Conservation (phyloP, 2,888 invertebrate genomes). For the Pyrrhia umbra region DNA sequence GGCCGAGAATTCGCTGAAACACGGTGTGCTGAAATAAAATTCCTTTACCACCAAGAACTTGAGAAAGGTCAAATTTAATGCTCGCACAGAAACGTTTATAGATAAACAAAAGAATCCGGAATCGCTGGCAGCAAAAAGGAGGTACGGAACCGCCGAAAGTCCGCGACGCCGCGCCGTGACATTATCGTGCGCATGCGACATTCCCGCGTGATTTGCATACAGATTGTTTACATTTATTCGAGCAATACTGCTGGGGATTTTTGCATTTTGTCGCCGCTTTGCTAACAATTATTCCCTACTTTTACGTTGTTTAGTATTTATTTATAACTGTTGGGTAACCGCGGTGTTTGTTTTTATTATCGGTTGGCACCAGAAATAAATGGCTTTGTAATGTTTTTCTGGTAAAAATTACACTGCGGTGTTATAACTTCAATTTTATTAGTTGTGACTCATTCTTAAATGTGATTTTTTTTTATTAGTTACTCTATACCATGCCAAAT, state of each 20-base stretch:
- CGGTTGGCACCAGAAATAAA: constrained; percentile 49
- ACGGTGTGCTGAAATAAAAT: constrained; percentile 50
- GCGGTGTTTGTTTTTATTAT: constrained; percentile 54
- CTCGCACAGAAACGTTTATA: constrained; percentile 51
- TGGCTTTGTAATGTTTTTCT: constrained; percentile 47
- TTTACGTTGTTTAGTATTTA: constrained; percentile 58
- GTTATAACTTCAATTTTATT: constrained; percentile 48
- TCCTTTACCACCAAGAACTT: constrained; percentile 38
- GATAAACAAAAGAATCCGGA: constrained; percentile 61
- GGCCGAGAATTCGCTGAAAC: constrained; percentile 46
- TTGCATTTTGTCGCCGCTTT: constrained; percentile 64
- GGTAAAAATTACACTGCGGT: constrained; percentile 23
- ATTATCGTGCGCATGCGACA: constrained; percentile 75
- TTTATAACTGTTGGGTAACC: constrained; percentile 45
- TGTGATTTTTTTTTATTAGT: not conserved
- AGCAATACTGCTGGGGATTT: constrained; percentile 63
- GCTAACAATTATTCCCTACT: constrained; percentile 64
- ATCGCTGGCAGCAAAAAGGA: constrained; percentile 54
- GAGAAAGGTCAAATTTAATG: constrained; percentile 62
- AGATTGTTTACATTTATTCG: constrained; percentile 78
- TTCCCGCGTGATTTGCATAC: constrained; percentile 79
- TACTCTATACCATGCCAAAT: no score
- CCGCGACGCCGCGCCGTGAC: constrained; percentile 62
- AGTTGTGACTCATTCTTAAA: constrained; percentile 28
- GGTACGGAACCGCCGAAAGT: constrained; percentile 56